Base-by-base conservation (phyloP, 2,888 invertebrate genomes). In the Leuctra nigra region DNA sequence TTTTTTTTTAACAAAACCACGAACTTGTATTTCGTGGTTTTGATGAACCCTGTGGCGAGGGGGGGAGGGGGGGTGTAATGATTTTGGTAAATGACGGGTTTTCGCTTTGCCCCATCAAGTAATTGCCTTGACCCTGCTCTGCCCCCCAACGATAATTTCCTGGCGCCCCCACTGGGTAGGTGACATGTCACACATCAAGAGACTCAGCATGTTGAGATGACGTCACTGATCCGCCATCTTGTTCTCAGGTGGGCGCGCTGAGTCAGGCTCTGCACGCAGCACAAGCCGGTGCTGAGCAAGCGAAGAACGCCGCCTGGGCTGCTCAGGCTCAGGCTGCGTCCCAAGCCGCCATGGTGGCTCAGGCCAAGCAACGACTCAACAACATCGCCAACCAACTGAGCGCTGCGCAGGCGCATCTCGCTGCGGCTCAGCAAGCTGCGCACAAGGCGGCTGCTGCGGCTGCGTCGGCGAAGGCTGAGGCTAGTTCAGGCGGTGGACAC, bases 401-500 rank as follows among this genome's bases (percentile, higher is more conserved):
- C 39, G 39, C 39, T 18, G 39, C 39, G 2, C 18, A 13, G 39
- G 39, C 39, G 4, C 39, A 39, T 39, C 39, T 39, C 14, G 39
- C 39, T 16, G 39, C 39, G 16, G 39, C 39, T 7, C 39, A 39
- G 20, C 39, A 39, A 20, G 39, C 39, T 39, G 39, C 39, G 39
- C 39, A 39, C 39, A 39, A 39, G 39, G 39, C 39, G 16, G 18
- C 16, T 16, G 39, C 39, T 9, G 39, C 39, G 4, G 39, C 39
- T 4, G 18, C 16, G n/a, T 7, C 39, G 7, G 39, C 39, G 39
- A 16, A 39, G 18, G 39, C 39, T 7, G 20, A 39, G 7, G 39
- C 39, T n/a, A 20, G 39, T 18, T 20, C 16, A 7, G 39, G 39
- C 18, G 39, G 39, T 39, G 39, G 39, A 39, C 39, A 39, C 16